Conservation (phyloP, 2,888 invertebrate genomes). For the Schrankia costaestrigalis region DNA sequence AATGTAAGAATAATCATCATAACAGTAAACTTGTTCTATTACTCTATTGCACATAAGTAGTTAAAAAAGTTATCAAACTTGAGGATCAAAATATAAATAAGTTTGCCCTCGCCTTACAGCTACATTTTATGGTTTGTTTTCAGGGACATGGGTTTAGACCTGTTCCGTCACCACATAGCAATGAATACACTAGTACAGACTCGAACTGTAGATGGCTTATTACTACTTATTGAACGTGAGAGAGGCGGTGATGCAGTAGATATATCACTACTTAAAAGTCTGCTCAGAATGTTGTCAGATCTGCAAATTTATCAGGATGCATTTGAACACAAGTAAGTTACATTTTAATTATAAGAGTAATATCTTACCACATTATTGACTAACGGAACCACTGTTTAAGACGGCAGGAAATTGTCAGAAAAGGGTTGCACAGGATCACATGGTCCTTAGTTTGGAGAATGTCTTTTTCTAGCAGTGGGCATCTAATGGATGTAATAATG, state of each 20-base stretch:
- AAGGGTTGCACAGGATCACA: too few species aligned
- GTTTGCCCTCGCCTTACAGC: neutral
- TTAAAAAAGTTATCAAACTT: too few species aligned
- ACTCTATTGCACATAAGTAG: too few species aligned
- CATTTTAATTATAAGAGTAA: neutral
- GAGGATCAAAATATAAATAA: too few species aligned
- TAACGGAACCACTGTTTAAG: too few species aligned
- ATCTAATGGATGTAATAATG: too few species aligned
- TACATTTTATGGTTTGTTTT: constrained; percentile 16
- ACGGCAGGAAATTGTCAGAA: too few species aligned
- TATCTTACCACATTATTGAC: neutral
- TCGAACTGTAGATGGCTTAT: constrained; percentile 94
- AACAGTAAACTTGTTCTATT: too few species aligned
- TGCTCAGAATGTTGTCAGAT: constrained; percentile 97
- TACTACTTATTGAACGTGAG: constrained; percentile 96
- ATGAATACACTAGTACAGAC: constrained; percentile 94
- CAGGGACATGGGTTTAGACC: constrained; percentile 98
- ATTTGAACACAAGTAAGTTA: constrained; percentile 88
- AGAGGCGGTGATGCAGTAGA: constrained; percentile 96
- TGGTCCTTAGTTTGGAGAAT: too few species aligned
- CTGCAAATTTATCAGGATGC: constrained; percentile 95
- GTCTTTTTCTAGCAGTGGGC: too few species aligned
- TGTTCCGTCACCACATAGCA: constrained; percentile 96
- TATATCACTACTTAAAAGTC: constrained; percentile 94
- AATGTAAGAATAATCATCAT: too few species aligned